phyloP scores from a whole-genome alignment of 2,113 vertebrate species.

The Nycticorax nycticorax region DNA sequence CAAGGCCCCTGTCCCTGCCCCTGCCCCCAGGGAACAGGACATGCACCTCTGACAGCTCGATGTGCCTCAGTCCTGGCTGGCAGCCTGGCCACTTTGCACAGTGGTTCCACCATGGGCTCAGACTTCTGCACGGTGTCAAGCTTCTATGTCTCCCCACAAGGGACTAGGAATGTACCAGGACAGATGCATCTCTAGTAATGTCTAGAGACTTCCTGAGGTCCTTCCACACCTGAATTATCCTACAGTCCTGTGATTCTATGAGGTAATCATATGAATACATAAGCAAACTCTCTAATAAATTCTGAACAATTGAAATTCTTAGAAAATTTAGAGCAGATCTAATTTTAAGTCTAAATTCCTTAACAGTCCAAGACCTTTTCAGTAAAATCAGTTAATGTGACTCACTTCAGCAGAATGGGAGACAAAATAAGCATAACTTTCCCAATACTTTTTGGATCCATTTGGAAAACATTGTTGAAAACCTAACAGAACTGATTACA shows the following conservation, averaged over 20 bases:
- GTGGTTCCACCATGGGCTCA: rapidly evolving
- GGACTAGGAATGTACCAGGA: neutral
- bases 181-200: neutral
- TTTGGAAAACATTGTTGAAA: neutral
- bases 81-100: neutral
- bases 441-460: rapidly evolving
- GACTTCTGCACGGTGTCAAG: neutral
- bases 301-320: neutral
- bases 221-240: neutral
- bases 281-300: neutral
- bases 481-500: neutral
- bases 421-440: neutral
- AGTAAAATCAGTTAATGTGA: neutral
- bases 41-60: rapidly evolving
- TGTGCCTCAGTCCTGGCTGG: neutral
- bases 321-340: neutral
- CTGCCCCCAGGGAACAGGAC: neutral
- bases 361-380: neutral
- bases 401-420: neutral
- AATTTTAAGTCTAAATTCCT: neutral
- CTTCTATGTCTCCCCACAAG: neutral
- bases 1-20: neutral
- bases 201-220: neutral
- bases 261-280: neutral
- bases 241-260: neutral